phyloP scores from a whole-genome alignment of 1,140 invertebrate genomes.

The Cyclina sinensis region DNA sequence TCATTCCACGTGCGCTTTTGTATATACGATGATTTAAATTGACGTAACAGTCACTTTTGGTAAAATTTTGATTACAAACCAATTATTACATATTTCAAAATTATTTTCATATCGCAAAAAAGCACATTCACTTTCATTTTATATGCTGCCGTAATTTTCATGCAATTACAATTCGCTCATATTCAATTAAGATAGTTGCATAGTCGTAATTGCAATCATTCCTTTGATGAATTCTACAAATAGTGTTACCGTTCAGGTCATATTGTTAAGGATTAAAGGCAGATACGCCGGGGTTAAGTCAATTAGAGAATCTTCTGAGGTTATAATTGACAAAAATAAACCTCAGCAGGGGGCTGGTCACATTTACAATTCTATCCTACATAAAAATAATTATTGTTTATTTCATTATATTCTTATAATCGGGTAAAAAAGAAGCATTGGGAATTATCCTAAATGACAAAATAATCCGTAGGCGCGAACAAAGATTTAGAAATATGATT shows the following conservation, averaged over 20 bases:
- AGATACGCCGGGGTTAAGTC: not conserved
- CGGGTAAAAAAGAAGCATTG: not conserved
- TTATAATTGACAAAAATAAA: conserved; percentile 18
- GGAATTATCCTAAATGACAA: conserved; percentile 5
- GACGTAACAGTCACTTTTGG: not conserved
- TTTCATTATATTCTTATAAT: conserved; percentile 17
- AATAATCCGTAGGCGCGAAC: conserved; percentile 31
- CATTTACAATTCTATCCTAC: not conserved
- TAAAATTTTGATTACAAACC: not conserved
- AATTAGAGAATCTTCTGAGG: not conserved
- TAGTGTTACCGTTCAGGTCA: not conserved
- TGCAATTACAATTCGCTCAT: not conserved
- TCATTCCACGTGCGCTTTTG: not conserved
- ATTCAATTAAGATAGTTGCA: conserved; percentile 30
- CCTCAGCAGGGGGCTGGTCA: conserved; percentile 17
- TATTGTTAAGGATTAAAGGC: not conserved
- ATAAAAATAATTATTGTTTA: conserved; percentile 46
- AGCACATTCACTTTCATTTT: not conserved
- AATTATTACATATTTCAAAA: conserved; percentile 24
- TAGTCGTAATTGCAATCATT: conserved; percentile 7
- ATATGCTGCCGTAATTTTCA: not conserved
- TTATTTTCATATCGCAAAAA: conserved; percentile 5
- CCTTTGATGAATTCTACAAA: not conserved
- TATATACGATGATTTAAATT: no score
- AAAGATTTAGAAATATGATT: conserved; percentile 35